phyloP scores from a whole-genome alignment of 2,797 vertebrate genomes.

The Catharus ustulatus region DNA sequence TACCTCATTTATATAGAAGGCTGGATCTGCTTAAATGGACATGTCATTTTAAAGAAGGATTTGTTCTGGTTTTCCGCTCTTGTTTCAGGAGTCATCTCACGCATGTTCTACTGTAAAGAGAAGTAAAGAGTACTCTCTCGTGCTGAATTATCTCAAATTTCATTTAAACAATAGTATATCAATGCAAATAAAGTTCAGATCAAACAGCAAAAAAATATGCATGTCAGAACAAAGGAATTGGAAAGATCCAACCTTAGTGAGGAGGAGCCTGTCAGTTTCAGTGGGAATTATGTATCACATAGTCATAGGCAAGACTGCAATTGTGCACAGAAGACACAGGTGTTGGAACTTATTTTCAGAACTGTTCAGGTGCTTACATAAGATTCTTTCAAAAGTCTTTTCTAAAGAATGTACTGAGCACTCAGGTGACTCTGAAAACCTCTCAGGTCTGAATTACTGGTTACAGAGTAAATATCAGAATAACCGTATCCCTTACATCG shows the following conservation, averaged over 20 bases:
- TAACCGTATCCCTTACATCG: background rate
- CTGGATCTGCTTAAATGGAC: background rate
- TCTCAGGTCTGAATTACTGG: background rate
- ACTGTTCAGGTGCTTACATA: background rate
- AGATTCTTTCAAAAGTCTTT: background rate
- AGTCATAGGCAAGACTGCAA: background rate
- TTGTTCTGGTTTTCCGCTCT: background rate
- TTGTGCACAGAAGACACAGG: background rate
- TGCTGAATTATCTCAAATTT: background rate
- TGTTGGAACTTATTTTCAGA: background rate
- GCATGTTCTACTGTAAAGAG: background rate
- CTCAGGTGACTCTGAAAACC: background rate
- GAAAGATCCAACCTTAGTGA: background rate
- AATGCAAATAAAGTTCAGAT: background rate
- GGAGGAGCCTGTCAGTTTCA: background rate
- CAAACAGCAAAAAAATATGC: background rate
- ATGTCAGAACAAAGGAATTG: background rate
- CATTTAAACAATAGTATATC: background rate
- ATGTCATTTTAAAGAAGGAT: background rate
- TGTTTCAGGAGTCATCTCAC: background rate
- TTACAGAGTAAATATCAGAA: background rate
- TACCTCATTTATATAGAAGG: background rate
- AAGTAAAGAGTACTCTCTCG: background rate
- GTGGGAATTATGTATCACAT: background rate
- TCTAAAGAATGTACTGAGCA: background rate